Percentiles rank a stretch among this genome's conserved stretches.
Evolutionary conservation across 2,797 vertebrate genomes (phyloP).

Genomic region (Antennarius maculatus): DNA sequence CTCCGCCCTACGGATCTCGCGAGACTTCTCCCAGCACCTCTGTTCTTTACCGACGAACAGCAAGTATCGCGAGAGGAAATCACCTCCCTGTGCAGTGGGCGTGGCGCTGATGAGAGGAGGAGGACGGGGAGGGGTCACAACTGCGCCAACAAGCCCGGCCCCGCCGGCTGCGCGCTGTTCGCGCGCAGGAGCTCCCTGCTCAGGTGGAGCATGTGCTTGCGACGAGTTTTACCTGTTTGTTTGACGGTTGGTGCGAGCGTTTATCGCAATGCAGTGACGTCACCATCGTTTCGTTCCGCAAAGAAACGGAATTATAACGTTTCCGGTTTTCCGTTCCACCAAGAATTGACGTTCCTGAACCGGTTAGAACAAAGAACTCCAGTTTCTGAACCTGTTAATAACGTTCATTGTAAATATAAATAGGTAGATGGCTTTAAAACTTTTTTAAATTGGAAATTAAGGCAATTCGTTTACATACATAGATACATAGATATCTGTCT

Average conservation of each 20-base stretch:
- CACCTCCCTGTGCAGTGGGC: constrained; percentile 34
- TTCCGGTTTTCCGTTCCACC: no score
- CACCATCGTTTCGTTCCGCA: no score
- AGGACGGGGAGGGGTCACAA: constrained; percentile 7
- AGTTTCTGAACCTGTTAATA: no score
- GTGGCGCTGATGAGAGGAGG: constrained; percentile 33
- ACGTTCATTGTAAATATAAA: no score
- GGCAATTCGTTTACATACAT: no score
- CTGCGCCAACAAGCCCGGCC: constrained; percentile 22
- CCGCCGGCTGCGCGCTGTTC: not conserved
- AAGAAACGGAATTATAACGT: no score
- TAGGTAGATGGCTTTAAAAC: no score
- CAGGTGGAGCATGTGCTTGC: not conserved
- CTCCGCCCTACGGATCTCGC: constrained; percentile 48
- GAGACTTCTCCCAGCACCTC: constrained; percentile 44
- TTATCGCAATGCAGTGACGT: no score
- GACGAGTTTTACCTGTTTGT: not conserved
- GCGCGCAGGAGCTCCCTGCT: not conserved
- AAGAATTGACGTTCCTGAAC: no score
- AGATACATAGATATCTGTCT: no score
- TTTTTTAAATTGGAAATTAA: no score
- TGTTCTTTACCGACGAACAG: not conserved
- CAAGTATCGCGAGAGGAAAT: constrained; percentile 64
- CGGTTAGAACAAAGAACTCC: no score
- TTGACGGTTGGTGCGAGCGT: not conserved